phyloP scores from a whole-genome alignment of 2,113 vertebrate species.

The Psilopogon haemacephalus region DNA sequence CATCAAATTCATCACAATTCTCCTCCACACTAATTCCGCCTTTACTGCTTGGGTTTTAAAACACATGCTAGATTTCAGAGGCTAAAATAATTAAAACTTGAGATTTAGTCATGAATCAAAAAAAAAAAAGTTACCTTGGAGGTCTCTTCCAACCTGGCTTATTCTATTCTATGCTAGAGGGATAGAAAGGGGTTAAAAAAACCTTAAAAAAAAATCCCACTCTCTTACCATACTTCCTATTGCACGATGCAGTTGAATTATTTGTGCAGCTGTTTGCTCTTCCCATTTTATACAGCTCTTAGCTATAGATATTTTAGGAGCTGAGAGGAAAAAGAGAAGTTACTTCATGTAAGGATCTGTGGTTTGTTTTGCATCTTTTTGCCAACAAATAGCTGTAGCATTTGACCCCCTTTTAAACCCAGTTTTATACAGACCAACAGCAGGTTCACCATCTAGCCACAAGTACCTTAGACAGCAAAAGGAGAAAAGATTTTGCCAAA shows the following conservation, averaged over 20 bases:
- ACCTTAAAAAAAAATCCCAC: background rate
- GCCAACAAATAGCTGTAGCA: background rate
- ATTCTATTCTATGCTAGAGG: too few relatives aligned
- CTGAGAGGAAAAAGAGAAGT: constrained; percentile 56
- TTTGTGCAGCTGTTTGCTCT: constrained; percentile 85
- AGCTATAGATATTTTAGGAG: constrained; percentile 84
- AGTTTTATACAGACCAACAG: background rate
- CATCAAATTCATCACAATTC: background rate
- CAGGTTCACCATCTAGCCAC: background rate
- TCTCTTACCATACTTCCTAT: constrained; percentile 83
- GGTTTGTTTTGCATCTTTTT: background rate
- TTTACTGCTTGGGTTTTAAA: background rate
- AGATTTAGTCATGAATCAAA: background rate
- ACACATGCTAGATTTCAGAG: background rate
- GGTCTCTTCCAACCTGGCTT: too few relatives aligned
- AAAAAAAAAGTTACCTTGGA: too few relatives aligned
- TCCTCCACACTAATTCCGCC: background rate
- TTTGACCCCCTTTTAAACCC: background rate
- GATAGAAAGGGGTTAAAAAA: background rate
- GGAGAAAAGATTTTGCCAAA: background rate
- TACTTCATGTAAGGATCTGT: background rate
- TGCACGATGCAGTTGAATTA: constrained; percentile 83
- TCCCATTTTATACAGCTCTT: constrained; percentile 92
- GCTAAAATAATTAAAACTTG: background rate
- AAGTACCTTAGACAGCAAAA: background rate